A percentile compares a stretch with the other conserved stretches of the same genome.
Evolutionary conservation across 2,113 vertebrate species (phyloP).

Genomic region (Aleadryas rufinucha): DNA sequence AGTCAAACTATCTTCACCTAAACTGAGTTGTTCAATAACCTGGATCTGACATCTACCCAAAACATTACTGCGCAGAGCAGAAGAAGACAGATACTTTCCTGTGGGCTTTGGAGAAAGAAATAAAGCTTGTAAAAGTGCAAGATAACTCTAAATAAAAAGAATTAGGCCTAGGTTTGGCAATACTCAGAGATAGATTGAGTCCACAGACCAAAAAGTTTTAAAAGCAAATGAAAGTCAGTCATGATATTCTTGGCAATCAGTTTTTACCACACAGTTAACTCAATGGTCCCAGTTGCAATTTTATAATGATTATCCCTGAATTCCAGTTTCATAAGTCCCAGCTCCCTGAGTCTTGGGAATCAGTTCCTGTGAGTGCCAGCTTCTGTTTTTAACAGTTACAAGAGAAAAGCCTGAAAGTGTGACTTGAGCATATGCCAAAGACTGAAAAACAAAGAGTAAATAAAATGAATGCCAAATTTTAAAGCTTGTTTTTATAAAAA

Average conservation of each 20-base stretch:
- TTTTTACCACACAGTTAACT: not conserved
- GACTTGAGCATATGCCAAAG: slow-evolving; percentile 40
- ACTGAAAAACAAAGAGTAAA: slow-evolving; percentile 42
- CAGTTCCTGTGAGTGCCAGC: not conserved
- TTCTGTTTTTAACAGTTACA: slow-evolving; percentile 44
- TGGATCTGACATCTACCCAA: not conserved
- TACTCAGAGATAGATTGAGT: not conserved
- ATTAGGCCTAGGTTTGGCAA: not conserved
- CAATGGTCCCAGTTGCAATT: not conserved
- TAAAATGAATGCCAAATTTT: slow-evolving; percentile 14
- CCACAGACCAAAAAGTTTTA: not conserved
- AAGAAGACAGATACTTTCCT: not conserved
- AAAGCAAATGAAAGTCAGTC: not conserved
- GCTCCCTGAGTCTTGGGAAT: not conserved
- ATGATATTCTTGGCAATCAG: not conserved
- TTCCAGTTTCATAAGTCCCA: not conserved
- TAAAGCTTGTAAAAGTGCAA: not conserved
- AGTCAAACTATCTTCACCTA: not conserved
- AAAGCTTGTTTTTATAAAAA: not conserved
- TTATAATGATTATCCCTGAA: not conserved
- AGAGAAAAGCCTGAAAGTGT: slow-evolving; percentile 32
- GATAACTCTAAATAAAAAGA: not conserved
- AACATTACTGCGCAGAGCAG: not conserved
- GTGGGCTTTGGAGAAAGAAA: not conserved
- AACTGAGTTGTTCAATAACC: not conserved